phyloP scores from a whole-genome alignment of 1,140 invertebrate genomes.

The Venturia canescens region DNA sequence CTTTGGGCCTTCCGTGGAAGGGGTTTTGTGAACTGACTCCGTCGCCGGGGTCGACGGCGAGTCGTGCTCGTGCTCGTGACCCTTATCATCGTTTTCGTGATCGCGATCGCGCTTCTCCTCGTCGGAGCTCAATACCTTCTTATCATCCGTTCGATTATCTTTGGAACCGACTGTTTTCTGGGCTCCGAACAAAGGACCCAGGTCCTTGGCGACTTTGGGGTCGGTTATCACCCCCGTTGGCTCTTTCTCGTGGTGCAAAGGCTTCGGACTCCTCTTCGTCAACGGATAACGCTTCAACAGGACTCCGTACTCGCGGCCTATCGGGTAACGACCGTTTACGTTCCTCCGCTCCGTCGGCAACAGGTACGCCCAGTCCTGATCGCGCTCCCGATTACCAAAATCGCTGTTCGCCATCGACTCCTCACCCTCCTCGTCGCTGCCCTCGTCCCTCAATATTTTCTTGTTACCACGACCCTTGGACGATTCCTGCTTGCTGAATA shows the following conservation, averaged over 20 bases:
- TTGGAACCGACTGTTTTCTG: slow-evolving; percentile 54
- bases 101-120: slow-evolving; percentile 45
- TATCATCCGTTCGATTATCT: too few species aligned
- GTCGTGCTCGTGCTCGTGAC: slow-evolving; percentile 68
- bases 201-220: slow-evolving; percentile 71
- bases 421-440: slow-evolving; percentile 45
- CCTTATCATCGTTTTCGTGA: slow-evolving; percentile 61
- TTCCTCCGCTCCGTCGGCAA: slow-evolving; percentile 63
- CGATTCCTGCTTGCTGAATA: slow-evolving; percentile 15
- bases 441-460: slow-evolving; percentile 17
- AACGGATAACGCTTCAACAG: slow-evolving; percentile 66
- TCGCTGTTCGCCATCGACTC: slow-evolving; percentile 52
- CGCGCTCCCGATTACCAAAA: slow-evolving; percentile 55
- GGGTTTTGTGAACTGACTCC: not conserved
- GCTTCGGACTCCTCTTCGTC: slow-evolving; percentile 69
- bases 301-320: slow-evolving; percentile 65
- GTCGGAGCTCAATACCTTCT: not conserved
- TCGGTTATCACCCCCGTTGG: slow-evolving; percentile 62
- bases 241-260: slow-evolving; percentile 53
- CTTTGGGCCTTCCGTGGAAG: slow-evolving; percentile 61
- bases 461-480: slow-evolving; percentile 7
- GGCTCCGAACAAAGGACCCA: slow-evolving; percentile 68
- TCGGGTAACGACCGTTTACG: slow-evolving; percentile 67
- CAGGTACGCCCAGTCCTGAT: slow-evolving; percentile 57
- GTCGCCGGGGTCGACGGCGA: not conserved